A percentile compares a stretch with the other conserved stretches of the same genome.
These are phyloP conservation scores for Ptilonorhynchus violaceus DNA, from an alignment of 2,113 vertebrate genomes.

Conservation along the genomic window DNA sequence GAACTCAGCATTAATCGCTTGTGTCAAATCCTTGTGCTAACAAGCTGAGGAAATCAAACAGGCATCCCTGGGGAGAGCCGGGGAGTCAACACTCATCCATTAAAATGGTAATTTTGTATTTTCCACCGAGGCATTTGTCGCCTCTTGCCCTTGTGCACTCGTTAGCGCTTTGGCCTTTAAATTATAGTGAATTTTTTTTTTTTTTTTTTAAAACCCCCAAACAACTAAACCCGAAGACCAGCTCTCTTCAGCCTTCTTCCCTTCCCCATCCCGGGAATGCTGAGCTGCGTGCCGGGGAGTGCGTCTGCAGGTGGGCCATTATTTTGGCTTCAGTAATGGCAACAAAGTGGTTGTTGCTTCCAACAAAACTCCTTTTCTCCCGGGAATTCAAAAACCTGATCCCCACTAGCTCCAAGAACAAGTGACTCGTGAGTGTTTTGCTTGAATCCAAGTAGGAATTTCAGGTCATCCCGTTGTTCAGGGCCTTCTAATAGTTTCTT, in stretches of 20 bases:
- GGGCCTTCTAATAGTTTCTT: background rate
- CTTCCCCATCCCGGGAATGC: background rate
- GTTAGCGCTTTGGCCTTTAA: slow-evolving; percentile 38
- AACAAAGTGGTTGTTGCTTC: background rate
- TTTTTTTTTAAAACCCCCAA: background rate
- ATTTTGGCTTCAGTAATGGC: background rate
- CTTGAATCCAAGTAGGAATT: background rate
- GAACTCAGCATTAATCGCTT: slow-evolving; percentile 39
- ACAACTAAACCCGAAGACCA: background rate
- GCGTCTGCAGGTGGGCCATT: background rate
- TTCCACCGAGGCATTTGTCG: slow-evolving; percentile 13
- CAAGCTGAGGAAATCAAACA: slow-evolving; percentile 40
- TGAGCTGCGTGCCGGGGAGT: background rate
- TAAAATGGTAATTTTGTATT: slow-evolving; percentile 39
- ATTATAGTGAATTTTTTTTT: background rate
- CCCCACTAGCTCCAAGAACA: background rate
- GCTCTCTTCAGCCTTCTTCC: background rate
- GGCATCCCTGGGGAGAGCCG: background rate
- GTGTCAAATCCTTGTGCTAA: slow-evolving; percentile 38
- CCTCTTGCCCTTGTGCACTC: slow-evolving; percentile 12
- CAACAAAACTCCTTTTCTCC: background rate
- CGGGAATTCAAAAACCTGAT: background rate
- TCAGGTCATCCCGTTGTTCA: background rate
- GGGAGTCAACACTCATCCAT: slow-evolving; percentile 17
- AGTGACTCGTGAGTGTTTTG: background rate